Percentiles rank a stretch among this genome's conserved stretches.
Conservation (phyloP, 2,888 invertebrate genomes). For the Agrotis exclamationis region DNA sequence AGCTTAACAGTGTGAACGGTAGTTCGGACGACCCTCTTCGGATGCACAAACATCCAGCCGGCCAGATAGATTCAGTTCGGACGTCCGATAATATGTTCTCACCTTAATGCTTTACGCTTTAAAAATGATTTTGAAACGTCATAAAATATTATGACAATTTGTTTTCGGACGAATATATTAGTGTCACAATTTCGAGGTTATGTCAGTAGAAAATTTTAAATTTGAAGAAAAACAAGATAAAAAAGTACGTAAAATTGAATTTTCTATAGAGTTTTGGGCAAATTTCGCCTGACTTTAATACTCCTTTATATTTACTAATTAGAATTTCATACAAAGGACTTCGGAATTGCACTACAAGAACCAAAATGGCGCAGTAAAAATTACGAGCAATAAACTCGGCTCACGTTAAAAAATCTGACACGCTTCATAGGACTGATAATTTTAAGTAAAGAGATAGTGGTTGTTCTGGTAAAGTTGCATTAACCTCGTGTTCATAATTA, state of each 20-base stretch:
- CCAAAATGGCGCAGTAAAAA: slow-evolving; percentile 78
- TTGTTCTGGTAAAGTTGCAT: slow-evolving; percentile 83
- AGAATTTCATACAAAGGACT: slow-evolving; percentile 2
- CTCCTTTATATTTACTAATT: not conserved
- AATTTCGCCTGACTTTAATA: not conserved
- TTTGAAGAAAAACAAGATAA: slow-evolving; percentile 40
- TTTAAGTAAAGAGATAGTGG: slow-evolving; percentile 69
- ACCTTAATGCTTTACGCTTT: too few species aligned
- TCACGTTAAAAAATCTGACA: slow-evolving; percentile 65
- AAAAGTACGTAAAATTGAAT: slow-evolving; percentile 42
- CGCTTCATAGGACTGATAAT: slow-evolving; percentile 71
- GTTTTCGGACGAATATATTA: slow-evolving; percentile 49
- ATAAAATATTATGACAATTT: not conserved
- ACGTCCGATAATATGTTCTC: too few species aligned
- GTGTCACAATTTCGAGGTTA: slow-evolving; percentile 62
- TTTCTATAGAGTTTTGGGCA: not conserved
- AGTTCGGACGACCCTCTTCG: too few species aligned
- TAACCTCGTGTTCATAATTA: slow-evolving; percentile 80
- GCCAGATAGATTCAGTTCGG: too few species aligned
- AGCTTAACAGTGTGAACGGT: too few species aligned
- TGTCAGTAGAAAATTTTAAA: slow-evolving; percentile 7
- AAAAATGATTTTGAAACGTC: too few species aligned
- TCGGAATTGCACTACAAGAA: slow-evolving; percentile 31
- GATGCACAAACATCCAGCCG: too few species aligned
- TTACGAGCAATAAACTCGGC: slow-evolving; percentile 65